Evolutionary conservation across 2,888 invertebrate species (phyloP).

Genomic region (Parasteatoda lunata): DNA sequence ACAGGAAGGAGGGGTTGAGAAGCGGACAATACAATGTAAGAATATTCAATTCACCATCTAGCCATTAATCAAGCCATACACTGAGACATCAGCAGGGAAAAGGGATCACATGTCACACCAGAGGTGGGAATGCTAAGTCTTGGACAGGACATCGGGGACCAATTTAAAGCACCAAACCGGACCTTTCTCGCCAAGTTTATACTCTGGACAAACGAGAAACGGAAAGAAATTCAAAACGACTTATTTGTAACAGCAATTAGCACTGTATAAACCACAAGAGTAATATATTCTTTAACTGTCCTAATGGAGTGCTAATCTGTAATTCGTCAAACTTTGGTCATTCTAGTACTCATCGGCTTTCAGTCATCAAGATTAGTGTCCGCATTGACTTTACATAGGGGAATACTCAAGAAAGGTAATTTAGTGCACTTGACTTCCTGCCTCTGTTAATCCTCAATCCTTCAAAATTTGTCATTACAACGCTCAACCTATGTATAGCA

Average conservation of each 20-base stretch:
- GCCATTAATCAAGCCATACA: constrained; percentile 61
- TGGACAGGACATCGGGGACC: constrained; percentile 57
- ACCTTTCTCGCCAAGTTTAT: constrained; percentile 4
- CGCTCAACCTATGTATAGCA: no score
- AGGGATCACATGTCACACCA: constrained; percentile 50
- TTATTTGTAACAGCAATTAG: constrained; percentile 42
- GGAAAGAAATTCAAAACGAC: constrained; percentile 21
- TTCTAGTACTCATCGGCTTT: not conserved
- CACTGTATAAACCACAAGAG: constrained; percentile 21
- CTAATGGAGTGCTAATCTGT: not conserved
- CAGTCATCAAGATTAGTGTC: no score
- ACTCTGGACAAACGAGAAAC: constrained; percentile 34
- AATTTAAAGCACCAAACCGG: constrained; percentile 23
- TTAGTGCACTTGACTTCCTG: no score
- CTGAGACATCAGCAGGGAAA: constrained; percentile 13
- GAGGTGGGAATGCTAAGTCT: constrained; percentile 46
- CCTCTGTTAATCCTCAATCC: no score
- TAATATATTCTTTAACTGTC: constrained; percentile 8
- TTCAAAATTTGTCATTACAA: no score
- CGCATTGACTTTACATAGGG: no score
- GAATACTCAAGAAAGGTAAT: no score
- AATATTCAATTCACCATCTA: constrained; percentile 33
- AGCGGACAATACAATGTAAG: constrained; percentile 36
- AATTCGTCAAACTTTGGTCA: not conserved
- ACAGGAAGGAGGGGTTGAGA: not conserved